Base-by-base conservation (phyloP, 2,113 vertebrate species). In the Cacatua alba region DNA sequence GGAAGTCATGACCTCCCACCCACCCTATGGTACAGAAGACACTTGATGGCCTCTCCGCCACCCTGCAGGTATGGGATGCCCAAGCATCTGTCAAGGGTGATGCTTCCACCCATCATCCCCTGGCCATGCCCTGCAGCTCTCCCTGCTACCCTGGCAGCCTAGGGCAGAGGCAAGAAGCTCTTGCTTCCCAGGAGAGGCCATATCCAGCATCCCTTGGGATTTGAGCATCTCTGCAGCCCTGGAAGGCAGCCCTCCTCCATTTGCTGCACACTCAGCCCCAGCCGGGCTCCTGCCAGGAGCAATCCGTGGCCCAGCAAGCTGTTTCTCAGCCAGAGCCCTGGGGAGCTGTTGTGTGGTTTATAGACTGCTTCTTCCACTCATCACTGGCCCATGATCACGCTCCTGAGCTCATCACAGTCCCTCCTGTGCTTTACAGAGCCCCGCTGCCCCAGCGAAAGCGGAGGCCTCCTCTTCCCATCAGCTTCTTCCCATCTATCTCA, bases 311-410 rank as follows among this genome's bases (percentile, higher is more conserved):
- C 77, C 86, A 82, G 39, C 0, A 1, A 91, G 44, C 75, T 78
- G 20, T 91, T 95, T 94, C 92, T 94, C 82, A 96, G 91, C 88
- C 92, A 95, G 87, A 80, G 44, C 94, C 76, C 89, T 78, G 69
- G 86, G 70, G 78, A 96, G 70, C 79, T 82, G 39, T 90, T 91
- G 46, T 20, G 63, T 51, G 60, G 41, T 93, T 94, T 93, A 95
- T 64, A 94, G 75, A 72, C 52, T 80, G 51, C 64, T 86, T 48
- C 37, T 80, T 86, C 62, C 69, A 93, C 52, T 87, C 62, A 64
- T 60, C 53, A 35, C 80, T 84, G 80, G 92, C 86, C 86, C 35
- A 35, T 1, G 7, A 68, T 31, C 14, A 2, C 0, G 0, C 57
- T 88, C 68, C 52, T 59, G 20, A 57, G 21, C 39, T 77, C 71